Evolutionary conservation across 2,797 vertebrate genomes (phyloP), one percentile per base, ranked within the genome.

Genomic region (Rhinogobio ventralis): DNA sequence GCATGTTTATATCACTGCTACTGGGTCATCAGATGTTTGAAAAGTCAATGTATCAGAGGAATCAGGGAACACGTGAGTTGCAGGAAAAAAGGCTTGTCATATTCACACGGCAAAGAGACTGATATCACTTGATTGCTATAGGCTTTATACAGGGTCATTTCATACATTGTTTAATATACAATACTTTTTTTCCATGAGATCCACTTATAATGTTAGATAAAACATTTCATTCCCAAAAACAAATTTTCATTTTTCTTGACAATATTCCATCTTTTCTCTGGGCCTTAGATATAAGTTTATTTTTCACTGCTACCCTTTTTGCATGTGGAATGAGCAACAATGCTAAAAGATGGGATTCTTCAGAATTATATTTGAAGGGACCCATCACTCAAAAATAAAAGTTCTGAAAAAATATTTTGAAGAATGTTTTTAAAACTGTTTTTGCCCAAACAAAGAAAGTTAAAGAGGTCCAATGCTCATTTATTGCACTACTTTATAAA

Each of bases 1-100:
- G 51, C 66, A 72, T 79, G 67, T 73, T 79, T 73, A 64, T 45
- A 79, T 71, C 75, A 78, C 20, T 79, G 39, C 25, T 77, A 55
- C 45, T 42, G 66, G 51, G 36, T 79, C 45, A 78, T 30, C 30
- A 30, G 49, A 76, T 84, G 25, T 25, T 83, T 51, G 51, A 28
- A 5, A 69, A 71, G 75, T 57, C 8, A 2, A 20, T 33, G 36
- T 60, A 45, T 57, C 33, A 77, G 53, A 77, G 19, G 3, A 45
- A 60, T 28, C 36, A 30, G 45, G 25, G 19, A 79, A 33, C 25
- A 79, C 7, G 73, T 7, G n/a, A 51, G 25, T 67, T 49, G 42
- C 7, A 33, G 3, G 3, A 10, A 46, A 33, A 45, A 28, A 11
- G 5, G 11, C 17, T 11, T 0, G 6, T 15, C 30, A n/a, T 10